Evolutionary conservation across 2,797 vertebrate genomes (phyloP), one percentile per base, ranked within the genome.

Genomic region (Gastrophryne carolinensis): DNA sequence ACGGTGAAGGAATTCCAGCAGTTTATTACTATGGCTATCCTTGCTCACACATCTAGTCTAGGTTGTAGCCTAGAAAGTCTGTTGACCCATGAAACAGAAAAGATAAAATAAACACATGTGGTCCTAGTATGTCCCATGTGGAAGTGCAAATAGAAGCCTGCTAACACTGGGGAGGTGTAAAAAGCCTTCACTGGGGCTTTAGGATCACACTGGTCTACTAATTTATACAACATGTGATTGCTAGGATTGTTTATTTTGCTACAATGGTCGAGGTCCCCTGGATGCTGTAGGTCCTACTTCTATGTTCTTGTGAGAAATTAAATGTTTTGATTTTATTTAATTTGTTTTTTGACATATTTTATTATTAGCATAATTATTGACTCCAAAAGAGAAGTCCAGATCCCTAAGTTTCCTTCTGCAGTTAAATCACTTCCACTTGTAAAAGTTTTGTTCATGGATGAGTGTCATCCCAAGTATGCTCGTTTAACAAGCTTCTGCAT

Each of bases 41-140:
- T 34, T 19, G 13, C 49, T 61, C 23, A 41, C 37, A 11, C 44
- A 41, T 53, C n/a, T 34, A 67, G 56, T 37, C 39, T 8, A 44
- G 34, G 15, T 13, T 49, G 13, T 17, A 49, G 35, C 13, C 39
- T 60, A 37, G 3, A 47, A 75, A 35, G 58, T 19, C 61, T 37
- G n/a, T 17, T 73, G 72, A 56, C 26, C 29, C 30, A 37, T 67
- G 72, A 56, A 65, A 50, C 27, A 39, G 1, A 49, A 60, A 30
- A 60, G 41, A 26, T 35, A 63, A 57, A 54, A 32, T 64, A 77
- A 63, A 77, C 66, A 77, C 66, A 63, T 70, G 63, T 67, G 62
- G 63, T 67, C 37, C 57, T 24, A 41, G 35, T 50, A 11, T 35
- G 29, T 53, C 66, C 37, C 49, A 47, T 56, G 34, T 41, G 27